phyloP scores from a whole-genome alignment of 2,888 invertebrate species.

The Drosophila siamana region DNA sequence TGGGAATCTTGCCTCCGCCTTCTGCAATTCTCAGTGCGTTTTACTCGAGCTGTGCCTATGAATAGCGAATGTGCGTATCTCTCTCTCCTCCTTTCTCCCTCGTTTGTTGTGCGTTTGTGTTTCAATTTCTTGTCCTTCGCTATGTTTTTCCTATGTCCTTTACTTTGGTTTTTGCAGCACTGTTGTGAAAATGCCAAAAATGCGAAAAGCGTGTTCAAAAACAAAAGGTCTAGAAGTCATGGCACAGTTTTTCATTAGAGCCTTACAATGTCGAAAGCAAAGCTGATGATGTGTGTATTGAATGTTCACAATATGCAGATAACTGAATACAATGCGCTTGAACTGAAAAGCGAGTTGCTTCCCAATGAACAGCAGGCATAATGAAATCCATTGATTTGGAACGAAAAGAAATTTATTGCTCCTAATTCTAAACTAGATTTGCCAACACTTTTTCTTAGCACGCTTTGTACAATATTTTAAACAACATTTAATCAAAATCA shows the following conservation, averaged over 20 bases:
- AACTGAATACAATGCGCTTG: background rate
- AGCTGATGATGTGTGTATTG: background rate
- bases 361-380: background rate
- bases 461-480: too few species aligned
- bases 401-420: too few species aligned
- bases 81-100: too few species aligned
- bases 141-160: slow-evolving; percentile 12
- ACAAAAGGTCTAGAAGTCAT: slow-evolving; percentile 12
- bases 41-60: slow-evolving; percentile 34
- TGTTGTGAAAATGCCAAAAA: slow-evolving; percentile 14
- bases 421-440: too few species aligned
- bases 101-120: slow-evolving; percentile 15
- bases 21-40: slow-evolving; percentile 30
- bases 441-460: too few species aligned
- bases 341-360: background rate
- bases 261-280: background rate
- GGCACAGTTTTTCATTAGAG: slow-evolving; percentile 13
- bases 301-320: background rate
- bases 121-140: slow-evolving; percentile 23
- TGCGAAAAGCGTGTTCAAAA: background rate
- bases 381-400: too few species aligned
- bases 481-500: too few species aligned
- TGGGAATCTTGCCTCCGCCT: slow-evolving; percentile 36
- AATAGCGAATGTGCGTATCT: slow-evolving; percentile 26
- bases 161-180: slow-evolving; percentile 21